phyloP scores from a whole-genome alignment of 1,140 invertebrate genomes.

The Metopolophium dirhodum region DNA sequence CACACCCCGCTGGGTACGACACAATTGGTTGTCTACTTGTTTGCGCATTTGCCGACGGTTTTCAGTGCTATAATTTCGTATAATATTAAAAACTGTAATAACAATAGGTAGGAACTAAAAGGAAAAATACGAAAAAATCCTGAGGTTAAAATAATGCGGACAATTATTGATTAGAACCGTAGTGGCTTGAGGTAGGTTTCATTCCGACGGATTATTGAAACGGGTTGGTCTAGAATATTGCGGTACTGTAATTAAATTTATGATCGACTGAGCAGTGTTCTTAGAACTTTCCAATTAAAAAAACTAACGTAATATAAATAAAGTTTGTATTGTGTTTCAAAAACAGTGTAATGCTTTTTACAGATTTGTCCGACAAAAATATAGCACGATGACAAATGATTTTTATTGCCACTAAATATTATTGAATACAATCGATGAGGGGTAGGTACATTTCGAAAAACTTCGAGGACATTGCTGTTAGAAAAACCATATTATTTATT shows the following conservation, averaged over 20 bases:
- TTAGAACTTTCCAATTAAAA: conserved; percentile 17
- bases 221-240: not conserved
- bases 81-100: not conserved
- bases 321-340: not conserved
- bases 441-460: not conserved
- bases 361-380: not conserved
- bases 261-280: not conserved
- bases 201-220: not conserved
- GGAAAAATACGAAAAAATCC: not conserved
- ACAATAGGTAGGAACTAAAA: not conserved
- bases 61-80: not conserved
- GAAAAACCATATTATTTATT: not conserved
- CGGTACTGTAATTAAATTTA: not conserved
- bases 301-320: not conserved
- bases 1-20: too few species aligned
- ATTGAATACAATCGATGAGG: not conserved
- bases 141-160: not conserved
- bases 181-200: not conserved
- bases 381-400: not conserved
- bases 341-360: not conserved
- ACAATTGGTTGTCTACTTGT: too few species aligned
- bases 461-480: not conserved
- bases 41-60: too few species aligned
- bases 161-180: not conserved
- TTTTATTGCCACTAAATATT: not conserved